A percentile compares a stretch with the other conserved stretches of the same genome.
phyloP scores from a whole-genome alignment of 2,888 invertebrate species.

The Euzetes globulus region DNA sequence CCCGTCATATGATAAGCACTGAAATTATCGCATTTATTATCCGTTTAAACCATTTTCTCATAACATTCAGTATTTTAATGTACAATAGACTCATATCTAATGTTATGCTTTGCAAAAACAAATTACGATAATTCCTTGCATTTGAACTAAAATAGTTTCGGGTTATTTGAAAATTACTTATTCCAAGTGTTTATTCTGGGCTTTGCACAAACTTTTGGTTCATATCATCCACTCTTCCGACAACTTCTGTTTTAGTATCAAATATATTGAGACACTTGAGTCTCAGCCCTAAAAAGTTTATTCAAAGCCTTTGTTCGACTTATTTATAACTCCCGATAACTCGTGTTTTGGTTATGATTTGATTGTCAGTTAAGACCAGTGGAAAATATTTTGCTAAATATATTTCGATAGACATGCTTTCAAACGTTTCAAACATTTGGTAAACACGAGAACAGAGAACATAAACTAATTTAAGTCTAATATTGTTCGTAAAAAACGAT shows the following conservation, averaged over 20 bases:
- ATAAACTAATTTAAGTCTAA: background rate
- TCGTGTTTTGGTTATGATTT: no score
- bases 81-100: no score
- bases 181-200: background rate
- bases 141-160: no score
- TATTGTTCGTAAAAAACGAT: background rate
- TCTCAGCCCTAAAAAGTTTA: background rate
- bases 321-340: background rate
- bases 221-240: background rate
- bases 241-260: background rate
- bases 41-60: no score
- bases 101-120: no score
- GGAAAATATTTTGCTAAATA: background rate
- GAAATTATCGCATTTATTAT: background rate
- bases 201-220: background rate
- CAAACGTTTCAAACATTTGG: background rate
- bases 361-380: no score
- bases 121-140: no score
- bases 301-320: background rate
- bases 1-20: background rate
- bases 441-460: background rate
- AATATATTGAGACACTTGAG: slow-evolving; percentile 1
- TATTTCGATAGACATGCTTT: background rate
- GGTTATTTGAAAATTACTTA: no score
- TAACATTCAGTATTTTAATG: no score